Conservation (phyloP, 1,140 invertebrate genomes). For the Cydia fagiglandana region DNA sequence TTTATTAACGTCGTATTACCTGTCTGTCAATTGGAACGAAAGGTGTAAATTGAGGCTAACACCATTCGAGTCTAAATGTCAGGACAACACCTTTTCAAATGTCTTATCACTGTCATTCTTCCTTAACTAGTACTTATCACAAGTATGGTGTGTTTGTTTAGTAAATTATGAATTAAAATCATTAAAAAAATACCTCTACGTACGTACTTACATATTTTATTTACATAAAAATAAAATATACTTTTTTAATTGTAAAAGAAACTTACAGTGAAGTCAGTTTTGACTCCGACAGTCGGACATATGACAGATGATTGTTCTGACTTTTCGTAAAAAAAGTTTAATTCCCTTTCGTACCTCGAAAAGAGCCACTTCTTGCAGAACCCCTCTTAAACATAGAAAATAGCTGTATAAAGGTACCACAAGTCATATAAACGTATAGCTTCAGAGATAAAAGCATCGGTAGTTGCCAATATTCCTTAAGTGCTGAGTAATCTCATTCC, state of each 20-base stretch:
- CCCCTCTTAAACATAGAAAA: neutral
- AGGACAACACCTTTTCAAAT: conserved; percentile 26
- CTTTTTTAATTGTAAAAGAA: too few relatives aligned
- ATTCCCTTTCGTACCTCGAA: neutral
- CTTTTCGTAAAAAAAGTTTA: too few relatives aligned
- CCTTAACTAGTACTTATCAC: neutral
- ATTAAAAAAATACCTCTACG: neutral
- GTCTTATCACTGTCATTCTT: conserved; percentile 20
- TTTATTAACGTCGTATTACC: neutral
- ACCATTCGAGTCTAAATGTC: conserved; percentile 16
- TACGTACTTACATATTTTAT: too few relatives aligned
- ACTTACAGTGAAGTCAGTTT: too few relatives aligned
- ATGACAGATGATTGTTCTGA: too few relatives aligned
- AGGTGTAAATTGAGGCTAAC: neutral
- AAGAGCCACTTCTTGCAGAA: neutral
- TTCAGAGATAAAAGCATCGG: conserved; percentile 18
- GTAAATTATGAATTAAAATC: neutral
- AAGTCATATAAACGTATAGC: conserved; percentile 4
- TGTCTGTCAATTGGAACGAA: neutral
- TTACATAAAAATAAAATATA: too few relatives aligned
- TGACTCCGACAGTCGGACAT: too few relatives aligned
- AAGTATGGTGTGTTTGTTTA: neutral
- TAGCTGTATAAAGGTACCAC: neutral
- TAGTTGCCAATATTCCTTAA: conserved; percentile 26
- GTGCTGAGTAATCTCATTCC: conserved; percentile 27